Conservation (phyloP, 2,797 vertebrate genomes). For the Nannoperca obscura region DNA sequence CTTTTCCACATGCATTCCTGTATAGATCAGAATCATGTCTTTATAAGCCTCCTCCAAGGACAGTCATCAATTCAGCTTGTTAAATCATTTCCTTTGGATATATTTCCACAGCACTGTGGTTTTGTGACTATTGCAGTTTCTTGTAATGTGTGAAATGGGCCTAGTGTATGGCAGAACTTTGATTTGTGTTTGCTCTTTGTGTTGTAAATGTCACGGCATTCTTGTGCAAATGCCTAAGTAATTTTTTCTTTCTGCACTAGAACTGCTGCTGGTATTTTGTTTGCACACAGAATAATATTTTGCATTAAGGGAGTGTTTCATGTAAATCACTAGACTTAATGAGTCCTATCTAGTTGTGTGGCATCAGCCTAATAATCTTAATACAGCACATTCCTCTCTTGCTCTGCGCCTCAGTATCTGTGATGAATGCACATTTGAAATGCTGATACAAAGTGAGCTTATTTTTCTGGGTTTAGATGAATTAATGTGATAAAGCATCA, state of each 20-base stretch:
- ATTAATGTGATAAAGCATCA: background rate
- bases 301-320: background rate
- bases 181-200: too few species aligned
- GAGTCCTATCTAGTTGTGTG: background rate
- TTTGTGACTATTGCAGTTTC: background rate
- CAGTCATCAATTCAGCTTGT: background rate
- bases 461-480: background rate
- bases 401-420: background rate
- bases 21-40: slow-evolving; percentile 21
- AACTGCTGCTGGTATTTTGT: background rate
- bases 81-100: background rate
- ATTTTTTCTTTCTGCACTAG: background rate
- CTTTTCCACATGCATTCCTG: background rate
- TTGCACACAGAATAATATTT: background rate
- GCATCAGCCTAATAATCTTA: background rate
- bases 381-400: background rate
- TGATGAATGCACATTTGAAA: background rate
- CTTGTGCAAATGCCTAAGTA: background rate
- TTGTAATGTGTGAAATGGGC: background rate
- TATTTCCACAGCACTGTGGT: background rate
- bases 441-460: background rate
- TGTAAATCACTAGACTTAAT: background rate
- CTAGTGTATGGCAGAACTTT: background rate
- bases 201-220: too few species aligned
- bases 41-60: background rate